These are phyloP conservation scores for Umimayanthus chanpuru DNA, from an alignment of 92 coral and sea anemone species.

Conservation along the genomic window DNA sequence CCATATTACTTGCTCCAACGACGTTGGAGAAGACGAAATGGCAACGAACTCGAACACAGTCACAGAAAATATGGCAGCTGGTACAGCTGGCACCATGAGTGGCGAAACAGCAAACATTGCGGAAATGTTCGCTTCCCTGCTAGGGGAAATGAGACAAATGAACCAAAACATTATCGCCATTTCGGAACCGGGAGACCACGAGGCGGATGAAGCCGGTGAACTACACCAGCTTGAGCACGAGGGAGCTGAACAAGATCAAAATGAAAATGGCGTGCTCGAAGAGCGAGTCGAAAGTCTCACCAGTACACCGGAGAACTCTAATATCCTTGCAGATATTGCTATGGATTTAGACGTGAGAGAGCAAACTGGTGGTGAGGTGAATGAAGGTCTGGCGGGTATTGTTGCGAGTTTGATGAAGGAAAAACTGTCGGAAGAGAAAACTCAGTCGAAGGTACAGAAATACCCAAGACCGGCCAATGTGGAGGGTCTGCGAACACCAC, in stretches of 20 bases:
- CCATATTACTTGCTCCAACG: background rate
- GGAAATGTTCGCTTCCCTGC: constrained; percentile 2
- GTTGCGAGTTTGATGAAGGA: constrained; percentile 56
- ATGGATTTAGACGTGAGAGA: constrained; percentile 49
- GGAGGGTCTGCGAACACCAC: constrained; percentile 49
- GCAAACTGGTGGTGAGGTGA: constrained; percentile 59
- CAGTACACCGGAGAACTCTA: background rate
- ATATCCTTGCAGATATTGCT: constrained; percentile 13
- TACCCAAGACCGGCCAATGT: constrained; percentile 61
- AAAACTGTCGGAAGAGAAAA: constrained; percentile 35
- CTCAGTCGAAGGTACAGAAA: constrained; percentile 51
- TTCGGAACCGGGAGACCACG: background rate
- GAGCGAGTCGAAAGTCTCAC: background rate
- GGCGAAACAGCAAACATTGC: background rate
- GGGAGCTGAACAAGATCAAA: background rate
- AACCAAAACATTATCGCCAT: constrained; percentile 1
- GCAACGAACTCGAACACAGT: background rate
- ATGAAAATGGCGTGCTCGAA: background rate
- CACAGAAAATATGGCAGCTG: background rate
- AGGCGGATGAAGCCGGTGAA: background rate
- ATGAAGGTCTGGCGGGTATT: constrained; percentile 58
- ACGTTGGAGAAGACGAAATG: background rate
- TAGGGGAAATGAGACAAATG: background rate
- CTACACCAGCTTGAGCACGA: background rate
- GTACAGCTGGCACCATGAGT: background rate